Conservation (phyloP, 2,888 invertebrate species). For the Emmelina monodactyla region DNA sequence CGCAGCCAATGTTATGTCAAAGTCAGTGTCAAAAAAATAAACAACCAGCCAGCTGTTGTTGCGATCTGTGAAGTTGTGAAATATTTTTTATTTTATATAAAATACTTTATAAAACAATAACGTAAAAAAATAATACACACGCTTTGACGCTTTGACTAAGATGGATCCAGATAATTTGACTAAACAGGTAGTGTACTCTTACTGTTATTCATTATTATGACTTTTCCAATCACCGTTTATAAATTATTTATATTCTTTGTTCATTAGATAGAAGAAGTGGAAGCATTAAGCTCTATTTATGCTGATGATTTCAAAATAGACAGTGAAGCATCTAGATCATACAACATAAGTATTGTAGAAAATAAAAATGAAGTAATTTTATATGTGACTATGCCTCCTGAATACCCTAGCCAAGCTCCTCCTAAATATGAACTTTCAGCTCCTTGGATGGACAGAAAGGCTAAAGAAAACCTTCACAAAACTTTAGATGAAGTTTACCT, state of each 20-base stretch:
- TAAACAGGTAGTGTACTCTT: constrained; percentile 20
- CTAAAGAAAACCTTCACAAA: constrained; percentile 62
- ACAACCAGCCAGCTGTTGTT: too few species aligned
- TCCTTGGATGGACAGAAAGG: constrained; percentile 70
- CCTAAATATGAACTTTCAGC: constrained; percentile 77
- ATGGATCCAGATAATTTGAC: constrained; percentile 4
- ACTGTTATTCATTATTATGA: not conserved
- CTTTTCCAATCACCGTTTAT: constrained; percentile 3
- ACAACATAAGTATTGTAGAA: constrained; percentile 66
- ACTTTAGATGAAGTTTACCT: constrained; percentile 71
- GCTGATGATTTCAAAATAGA: constrained; percentile 72
- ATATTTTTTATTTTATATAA: too few species aligned
- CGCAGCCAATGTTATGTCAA: too few species aligned
- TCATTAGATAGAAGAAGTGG: constrained; percentile 71
- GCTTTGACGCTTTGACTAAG: too few species aligned
- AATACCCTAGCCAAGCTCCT: constrained; percentile 71
- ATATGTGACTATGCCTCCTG: constrained; percentile 69
- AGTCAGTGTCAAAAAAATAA: too few species aligned
- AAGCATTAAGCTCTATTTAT: constrained; percentile 76
- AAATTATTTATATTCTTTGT: constrained; percentile 1
- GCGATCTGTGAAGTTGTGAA: too few species aligned
- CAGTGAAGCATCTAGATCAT: constrained; percentile 60
- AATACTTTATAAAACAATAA: too few species aligned
- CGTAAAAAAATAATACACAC: too few species aligned
- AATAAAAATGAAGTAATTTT: constrained; percentile 59